Evolutionary conservation across 1,140 invertebrate genomes (phyloP).

Genomic region (Rhopalosiphum padi): DNA sequence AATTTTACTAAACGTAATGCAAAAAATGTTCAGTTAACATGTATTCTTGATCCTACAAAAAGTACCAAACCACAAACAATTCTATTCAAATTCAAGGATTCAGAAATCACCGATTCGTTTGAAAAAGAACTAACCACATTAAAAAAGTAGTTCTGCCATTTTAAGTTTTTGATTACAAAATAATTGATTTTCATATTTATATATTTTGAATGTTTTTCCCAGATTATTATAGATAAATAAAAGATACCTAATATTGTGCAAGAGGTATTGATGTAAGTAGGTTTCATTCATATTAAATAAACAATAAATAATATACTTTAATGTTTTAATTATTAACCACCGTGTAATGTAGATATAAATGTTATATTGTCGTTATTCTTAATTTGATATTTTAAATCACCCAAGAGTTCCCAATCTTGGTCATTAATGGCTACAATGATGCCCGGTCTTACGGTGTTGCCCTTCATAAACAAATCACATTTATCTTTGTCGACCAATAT

Average conservation of each 20-base stretch:
- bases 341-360: conserved; percentile 50
- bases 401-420: conserved; percentile 53
- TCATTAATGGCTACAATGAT: conserved; percentile 45
- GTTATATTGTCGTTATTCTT: conserved; percentile 46
- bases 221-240: neutral
- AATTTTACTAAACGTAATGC: conserved; percentile 44
- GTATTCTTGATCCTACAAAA: conserved; percentile 42
- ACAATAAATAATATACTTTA: neutral
- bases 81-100: conserved; percentile 47
- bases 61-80: conserved; percentile 36
- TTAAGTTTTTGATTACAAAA: neutral
- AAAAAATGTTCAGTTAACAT: conserved; percentile 42
- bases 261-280: neutral
- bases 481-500: conserved; percentile 44
- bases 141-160: neutral
- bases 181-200: neutral
- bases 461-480: conserved; percentile 46
- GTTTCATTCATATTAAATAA: neutral
- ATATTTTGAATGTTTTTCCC: neutral
- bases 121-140: conserved; percentile 32
- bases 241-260: neutral
- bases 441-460: conserved; percentile 39
- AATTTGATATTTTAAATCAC: conserved; percentile 42
- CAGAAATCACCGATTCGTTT: conserved; percentile 28
- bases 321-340: conserved; percentile 43